Conservation (phyloP, 2,888 invertebrate species). For the Drosophila buzzatii region DNA sequence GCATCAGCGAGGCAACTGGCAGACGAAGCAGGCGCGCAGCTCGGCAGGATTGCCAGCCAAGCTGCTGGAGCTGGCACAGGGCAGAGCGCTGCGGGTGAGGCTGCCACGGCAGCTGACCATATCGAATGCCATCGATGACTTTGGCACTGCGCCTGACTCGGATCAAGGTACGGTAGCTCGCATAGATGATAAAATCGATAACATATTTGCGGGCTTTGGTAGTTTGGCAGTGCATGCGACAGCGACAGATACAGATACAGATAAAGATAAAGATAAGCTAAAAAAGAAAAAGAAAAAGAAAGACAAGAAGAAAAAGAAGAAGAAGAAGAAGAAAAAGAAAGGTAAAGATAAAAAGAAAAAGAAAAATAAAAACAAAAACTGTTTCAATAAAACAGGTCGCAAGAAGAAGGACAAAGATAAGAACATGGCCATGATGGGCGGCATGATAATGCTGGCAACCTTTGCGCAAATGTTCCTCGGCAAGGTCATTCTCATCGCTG, state of each 20-base stretch:
- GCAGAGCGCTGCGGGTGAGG: constrained; percentile 73
- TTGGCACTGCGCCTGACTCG: constrained; percentile 46
- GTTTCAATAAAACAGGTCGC: constrained; percentile 85
- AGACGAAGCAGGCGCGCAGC: constrained; percentile 26
- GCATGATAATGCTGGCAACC: constrained; percentile 88
- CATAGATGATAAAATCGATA: constrained; percentile 82
- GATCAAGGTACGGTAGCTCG: constrained; percentile 82
- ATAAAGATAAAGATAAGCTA: constrained; percentile 42
- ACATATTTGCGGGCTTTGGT: constrained; percentile 60
- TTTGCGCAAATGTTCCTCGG: constrained; percentile 89
- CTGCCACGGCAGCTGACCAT: constrained; percentile 67
- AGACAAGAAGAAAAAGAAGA: constrained; percentile 20
- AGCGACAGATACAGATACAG: constrained; percentile 36
- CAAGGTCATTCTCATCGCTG: constrained; percentile 89
- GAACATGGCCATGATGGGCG: constrained; percentile 87
- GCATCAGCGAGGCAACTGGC: background rate
- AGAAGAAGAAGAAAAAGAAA: constrained; percentile 30
- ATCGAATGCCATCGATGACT: constrained; percentile 71
- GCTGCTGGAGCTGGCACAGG: constrained; percentile 68
- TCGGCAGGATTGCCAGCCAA: constrained; percentile 57
- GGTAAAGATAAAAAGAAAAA: constrained; percentile 32
- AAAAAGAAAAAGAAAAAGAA: constrained; percentile 34
- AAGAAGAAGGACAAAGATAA: constrained; percentile 86
- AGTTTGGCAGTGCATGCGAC: constrained; percentile 49
- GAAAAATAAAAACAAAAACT: constrained; percentile 70